phyloP scores from a whole-genome alignment of 2,797 vertebrate genomes.

The Molothrus aeneus region DNA sequence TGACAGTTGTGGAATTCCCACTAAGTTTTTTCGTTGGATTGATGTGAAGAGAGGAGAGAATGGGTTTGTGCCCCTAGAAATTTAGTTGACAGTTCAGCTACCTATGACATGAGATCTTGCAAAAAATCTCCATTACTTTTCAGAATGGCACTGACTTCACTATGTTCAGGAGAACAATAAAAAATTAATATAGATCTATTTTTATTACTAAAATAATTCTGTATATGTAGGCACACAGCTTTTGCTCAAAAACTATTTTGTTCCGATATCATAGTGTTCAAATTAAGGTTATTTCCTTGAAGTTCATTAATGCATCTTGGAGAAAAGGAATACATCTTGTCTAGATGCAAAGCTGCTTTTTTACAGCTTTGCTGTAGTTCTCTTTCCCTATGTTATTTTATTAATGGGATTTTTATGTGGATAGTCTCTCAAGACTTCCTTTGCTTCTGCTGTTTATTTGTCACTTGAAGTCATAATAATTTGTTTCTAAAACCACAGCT shows the following conservation, averaged over 20 bases:
- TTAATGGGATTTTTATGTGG: slow-evolving; percentile 37
- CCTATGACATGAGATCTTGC: neutral
- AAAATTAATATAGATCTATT: neutral
- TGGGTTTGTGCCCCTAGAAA: neutral
- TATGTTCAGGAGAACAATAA: neutral
- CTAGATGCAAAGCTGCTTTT: neutral
- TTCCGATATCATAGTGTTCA: neutral
- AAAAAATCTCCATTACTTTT: neutral
- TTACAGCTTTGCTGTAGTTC: neutral
- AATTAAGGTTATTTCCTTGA: neutral
- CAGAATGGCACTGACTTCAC: neutral
- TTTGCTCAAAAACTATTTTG: neutral
- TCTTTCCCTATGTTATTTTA: neutral
- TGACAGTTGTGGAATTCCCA: neutral
- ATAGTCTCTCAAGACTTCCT: slow-evolving; percentile 14
- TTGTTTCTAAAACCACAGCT: slow-evolving; percentile 52
- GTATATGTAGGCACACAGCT: neutral
- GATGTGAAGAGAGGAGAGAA: neutral
- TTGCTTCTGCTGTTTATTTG: slow-evolving; percentile 38
- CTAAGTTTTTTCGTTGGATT: neutral
- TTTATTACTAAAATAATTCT: slow-evolving; percentile 8
- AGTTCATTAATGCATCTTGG: neutral
- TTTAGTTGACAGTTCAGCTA: neutral
- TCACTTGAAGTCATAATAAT: slow-evolving; percentile 45
- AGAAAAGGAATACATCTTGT: neutral